Evolutionary conservation across 2,797 vertebrate species (phyloP).

Genomic region (Anolis apletophallus): DNA sequence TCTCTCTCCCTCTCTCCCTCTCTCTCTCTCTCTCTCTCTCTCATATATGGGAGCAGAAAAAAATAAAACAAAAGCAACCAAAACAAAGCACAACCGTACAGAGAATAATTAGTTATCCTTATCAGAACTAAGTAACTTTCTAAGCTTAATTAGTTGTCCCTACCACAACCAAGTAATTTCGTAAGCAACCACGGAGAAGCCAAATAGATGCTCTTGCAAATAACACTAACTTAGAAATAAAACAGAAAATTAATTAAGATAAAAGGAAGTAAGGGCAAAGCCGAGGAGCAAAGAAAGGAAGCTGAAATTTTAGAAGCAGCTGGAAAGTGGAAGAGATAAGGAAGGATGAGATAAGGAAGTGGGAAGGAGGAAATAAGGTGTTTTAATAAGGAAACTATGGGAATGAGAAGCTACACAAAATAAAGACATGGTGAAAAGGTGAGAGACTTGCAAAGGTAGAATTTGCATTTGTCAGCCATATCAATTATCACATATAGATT

Average conservation of each 20-base stretch:
- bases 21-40: too few species aligned
- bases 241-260: not conserved
- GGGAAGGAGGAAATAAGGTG: not conserved
- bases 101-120: too few species aligned
- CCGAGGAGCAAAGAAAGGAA: not conserved
- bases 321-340: not conserved
- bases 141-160: too few species aligned
- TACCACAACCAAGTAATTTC: too few species aligned
- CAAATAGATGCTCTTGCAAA: too few species aligned
- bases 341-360: not conserved
- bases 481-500: not conserved
- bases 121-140: too few species aligned
- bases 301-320: not conserved
- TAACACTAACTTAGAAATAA: not conserved
- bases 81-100: too few species aligned
- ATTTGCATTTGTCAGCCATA: not conserved
- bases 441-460: not conserved
- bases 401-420: not conserved
- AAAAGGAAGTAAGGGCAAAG: slow-evolving; percentile 1
- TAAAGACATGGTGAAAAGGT: not conserved
- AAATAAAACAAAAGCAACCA: too few species aligned
- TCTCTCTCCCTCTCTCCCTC: too few species aligned
- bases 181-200: too few species aligned
- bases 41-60: too few species aligned
- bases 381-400: not conserved